Conservation (phyloP, 2,888 invertebrate genomes). For the Andrena flavipes region DNA sequence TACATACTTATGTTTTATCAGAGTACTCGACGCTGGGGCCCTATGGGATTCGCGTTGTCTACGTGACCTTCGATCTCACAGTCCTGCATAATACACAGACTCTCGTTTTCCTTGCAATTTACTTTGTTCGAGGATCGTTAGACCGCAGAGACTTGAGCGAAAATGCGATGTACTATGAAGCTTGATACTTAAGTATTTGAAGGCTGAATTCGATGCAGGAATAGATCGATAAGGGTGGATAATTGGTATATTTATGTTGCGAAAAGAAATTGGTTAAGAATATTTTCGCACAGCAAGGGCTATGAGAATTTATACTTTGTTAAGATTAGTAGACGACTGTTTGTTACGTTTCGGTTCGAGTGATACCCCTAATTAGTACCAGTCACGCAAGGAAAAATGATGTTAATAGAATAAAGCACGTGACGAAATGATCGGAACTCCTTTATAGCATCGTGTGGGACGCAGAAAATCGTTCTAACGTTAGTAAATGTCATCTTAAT, state of each 20-base stretch:
- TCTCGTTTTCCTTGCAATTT: conserved; percentile 39
- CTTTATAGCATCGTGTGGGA: conserved; percentile 63
- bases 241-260: no score
- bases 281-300: neutral
- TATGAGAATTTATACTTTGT: neutral
- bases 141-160: neutral
- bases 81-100: conserved; percentile 24
- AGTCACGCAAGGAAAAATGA: conserved; percentile 17
- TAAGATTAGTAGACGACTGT: neutral
- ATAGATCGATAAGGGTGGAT: neutral
- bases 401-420: conserved; percentile 53
- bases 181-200: no score
- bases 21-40: conserved; percentile 38
- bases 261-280: no score
- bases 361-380: conserved; percentile 35
- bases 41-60: conserved; percentile 55
- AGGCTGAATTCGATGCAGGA: neutral
- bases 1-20: conserved; percentile 68
- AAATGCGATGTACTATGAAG: no score
- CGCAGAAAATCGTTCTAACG: conserved; percentile 58
- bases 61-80: conserved; percentile 47
- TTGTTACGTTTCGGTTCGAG: conserved; percentile 16
- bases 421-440: conserved; percentile 56
- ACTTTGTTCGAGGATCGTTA: neutral
- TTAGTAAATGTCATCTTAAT: conserved; percentile 72